These are phyloP conservation scores for Tolmerus cingulatus DNA, from an alignment of 2,888 invertebrate genomes.

Conservation along the genomic window DNA sequence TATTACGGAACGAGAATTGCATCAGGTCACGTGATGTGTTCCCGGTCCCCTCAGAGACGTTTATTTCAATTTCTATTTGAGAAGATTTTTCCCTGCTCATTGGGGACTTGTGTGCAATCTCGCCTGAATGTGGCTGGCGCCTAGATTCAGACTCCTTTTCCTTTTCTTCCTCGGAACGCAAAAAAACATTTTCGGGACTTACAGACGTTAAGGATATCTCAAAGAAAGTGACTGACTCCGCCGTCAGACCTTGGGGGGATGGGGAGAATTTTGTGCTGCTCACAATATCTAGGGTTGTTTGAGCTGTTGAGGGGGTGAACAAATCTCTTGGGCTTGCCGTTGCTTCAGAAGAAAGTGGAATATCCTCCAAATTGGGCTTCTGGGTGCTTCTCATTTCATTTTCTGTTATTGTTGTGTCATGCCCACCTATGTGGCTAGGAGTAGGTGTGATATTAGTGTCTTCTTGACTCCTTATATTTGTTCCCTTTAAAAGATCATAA, in stretches of 20 bases:
- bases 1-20: conserved; percentile 58
- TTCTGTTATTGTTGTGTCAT: background rate
- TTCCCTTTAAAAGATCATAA: background rate
- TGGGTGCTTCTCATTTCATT: background rate
- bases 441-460: background rate
- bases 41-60: conserved; percentile 60
- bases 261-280: background rate
- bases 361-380: background rate
- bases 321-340: background rate
- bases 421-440: background rate
- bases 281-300: background rate
- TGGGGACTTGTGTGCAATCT: background rate
- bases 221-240: background rate
- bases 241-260: background rate
- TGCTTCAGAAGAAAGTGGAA: background rate
- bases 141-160: background rate
- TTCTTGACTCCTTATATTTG: background rate
- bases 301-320: background rate
- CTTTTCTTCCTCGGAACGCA: background rate
- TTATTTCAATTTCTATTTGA: conserved; percentile 61
- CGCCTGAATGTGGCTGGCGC: background rate
- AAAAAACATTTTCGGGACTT: background rate
- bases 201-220: background rate
- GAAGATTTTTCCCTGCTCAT: conserved; percentile 52
- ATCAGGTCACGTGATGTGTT: conserved; percentile 56